Evolutionary conservation across 2,888 invertebrate species (phyloP).

Genomic region (Rhagophthalmus giganteus): DNA sequence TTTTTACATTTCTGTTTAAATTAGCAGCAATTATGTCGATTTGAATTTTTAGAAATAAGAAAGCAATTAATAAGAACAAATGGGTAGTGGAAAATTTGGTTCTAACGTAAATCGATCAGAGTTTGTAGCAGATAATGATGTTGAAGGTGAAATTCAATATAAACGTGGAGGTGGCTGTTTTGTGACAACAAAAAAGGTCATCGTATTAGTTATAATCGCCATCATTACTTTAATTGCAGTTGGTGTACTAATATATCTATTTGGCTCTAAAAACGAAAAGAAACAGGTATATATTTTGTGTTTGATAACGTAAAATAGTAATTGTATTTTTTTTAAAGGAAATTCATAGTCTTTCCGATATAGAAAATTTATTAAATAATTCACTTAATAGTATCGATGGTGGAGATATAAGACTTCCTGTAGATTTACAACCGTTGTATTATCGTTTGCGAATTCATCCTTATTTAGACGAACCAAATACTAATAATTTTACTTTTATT

Average conservation of each 20-base stretch:
- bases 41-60: too few species aligned
- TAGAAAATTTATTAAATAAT: slow-evolving; percentile 48
- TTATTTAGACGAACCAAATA: slow-evolving; percentile 43
- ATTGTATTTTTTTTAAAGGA: too few species aligned
- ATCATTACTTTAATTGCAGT: slow-evolving; percentile 44
- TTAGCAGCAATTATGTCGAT: neutral
- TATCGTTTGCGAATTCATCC: slow-evolving; percentile 50
- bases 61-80: too few species aligned
- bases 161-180: slow-evolving; percentile 65
- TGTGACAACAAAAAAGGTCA: slow-evolving; percentile 62
- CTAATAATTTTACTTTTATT: slow-evolving; percentile 48
- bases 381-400: slow-evolving; percentile 42
- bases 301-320: neutral
- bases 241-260: slow-evolving; percentile 49
- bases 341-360: too few species aligned
- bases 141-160: slow-evolving; percentile 61
- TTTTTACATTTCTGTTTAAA: too few species aligned
- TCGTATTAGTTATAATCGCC: slow-evolving; percentile 53
- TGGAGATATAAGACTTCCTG: slow-evolving; percentile 45
- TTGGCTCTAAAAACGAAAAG: slow-evolving; percentile 41
- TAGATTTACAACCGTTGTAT: slow-evolving; percentile 41
- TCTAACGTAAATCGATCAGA: slow-evolving; percentile 60
- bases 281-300: slow-evolving; percentile 4
- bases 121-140: slow-evolving; percentile 63
- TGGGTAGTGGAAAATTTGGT: too few species aligned